Percentiles rank a stretch among this genome's conserved stretches.
Conservation (phyloP, 2,797 vertebrate species). For the Carcharodon carcharias region DNA sequence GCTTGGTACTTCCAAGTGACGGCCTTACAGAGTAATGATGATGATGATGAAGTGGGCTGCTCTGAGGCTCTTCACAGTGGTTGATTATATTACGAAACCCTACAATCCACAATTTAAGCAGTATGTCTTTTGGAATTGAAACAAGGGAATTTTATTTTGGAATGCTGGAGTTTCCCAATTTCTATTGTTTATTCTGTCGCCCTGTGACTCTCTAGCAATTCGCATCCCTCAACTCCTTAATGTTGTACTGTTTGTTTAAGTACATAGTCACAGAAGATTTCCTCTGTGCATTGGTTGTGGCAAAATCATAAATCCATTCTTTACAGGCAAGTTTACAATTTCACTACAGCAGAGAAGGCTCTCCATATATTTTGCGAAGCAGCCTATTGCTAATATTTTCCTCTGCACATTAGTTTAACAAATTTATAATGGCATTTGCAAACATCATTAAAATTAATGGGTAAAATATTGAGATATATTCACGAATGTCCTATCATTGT, state of each 20-base stretch:
- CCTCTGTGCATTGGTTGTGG: not conserved
- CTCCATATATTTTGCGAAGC: not conserved
- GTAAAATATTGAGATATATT: conserved; percentile 5
- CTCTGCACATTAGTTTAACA: conserved; percentile 13
- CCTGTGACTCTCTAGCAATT: not conserved
- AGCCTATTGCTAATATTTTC: not conserved
- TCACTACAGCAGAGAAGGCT: not conserved
- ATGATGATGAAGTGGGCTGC: not conserved
- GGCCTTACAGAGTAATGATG: not conserved
- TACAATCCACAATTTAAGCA: not conserved
- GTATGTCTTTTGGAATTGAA: not conserved
- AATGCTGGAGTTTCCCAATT: not conserved
- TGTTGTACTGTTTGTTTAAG: not conserved
- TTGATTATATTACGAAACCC: not conserved
- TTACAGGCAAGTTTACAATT: not conserved
- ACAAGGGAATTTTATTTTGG: not conserved
- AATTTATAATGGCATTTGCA: not conserved
- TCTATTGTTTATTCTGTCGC: not conserved
- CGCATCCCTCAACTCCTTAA: not conserved
- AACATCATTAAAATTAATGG: not conserved
- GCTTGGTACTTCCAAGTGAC: too few relatives aligned
- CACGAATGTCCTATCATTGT: not conserved
- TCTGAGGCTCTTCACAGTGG: not conserved
- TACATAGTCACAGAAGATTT: not conserved
- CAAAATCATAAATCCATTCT: not conserved